These are phyloP conservation scores for Entomobrya multifasciata DNA, from an alignment of 2,888 invertebrate genomes.

Conservation along the genomic window DNA sequence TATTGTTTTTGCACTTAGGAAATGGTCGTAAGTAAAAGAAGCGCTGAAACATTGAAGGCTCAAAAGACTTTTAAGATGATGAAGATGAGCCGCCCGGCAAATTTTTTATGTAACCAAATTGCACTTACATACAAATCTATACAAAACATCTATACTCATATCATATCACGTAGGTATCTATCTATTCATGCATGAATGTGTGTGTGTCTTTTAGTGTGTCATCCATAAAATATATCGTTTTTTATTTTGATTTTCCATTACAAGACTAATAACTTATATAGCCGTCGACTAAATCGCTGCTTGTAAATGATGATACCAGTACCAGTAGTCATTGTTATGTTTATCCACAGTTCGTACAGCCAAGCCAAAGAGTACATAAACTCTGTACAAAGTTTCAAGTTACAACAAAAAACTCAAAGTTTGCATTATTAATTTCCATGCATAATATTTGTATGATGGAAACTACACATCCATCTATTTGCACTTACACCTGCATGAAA, in stretches of 20 bases:
- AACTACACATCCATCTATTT: neutral
- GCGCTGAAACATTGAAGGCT: slow-evolving; percentile 30
- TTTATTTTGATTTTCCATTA: slow-evolving; percentile 24
- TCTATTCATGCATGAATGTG: slow-evolving; percentile 5
- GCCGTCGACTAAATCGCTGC: slow-evolving; percentile 19
- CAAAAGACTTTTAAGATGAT: too few species aligned
- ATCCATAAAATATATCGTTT: slow-evolving; percentile 10
- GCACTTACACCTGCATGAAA: neutral
- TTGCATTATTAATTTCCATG: slow-evolving; percentile 54
- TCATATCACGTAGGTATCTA: too few species aligned
- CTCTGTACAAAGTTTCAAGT: neutral
- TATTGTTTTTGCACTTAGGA: slow-evolving; percentile 60
- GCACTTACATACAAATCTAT: too few species aligned
- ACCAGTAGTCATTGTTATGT: slow-evolving; percentile 2
- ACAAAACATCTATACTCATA: too few species aligned
- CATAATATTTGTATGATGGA: slow-evolving; percentile 43
- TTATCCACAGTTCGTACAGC: too few species aligned
- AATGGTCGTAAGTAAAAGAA: slow-evolving; percentile 36
- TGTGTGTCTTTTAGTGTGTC: too few species aligned
- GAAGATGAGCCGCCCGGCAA: slow-evolving; percentile 38
- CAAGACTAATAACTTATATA: slow-evolving; percentile 16
- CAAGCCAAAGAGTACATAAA: neutral
- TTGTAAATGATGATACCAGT: slow-evolving; percentile 7
- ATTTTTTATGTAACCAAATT: too few species aligned
- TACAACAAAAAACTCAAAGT: slow-evolving; percentile 10